Evolutionary conservation across 1,140 invertebrate genomes (phyloP).

Genomic region (Drosophila punjabiensis): DNA sequence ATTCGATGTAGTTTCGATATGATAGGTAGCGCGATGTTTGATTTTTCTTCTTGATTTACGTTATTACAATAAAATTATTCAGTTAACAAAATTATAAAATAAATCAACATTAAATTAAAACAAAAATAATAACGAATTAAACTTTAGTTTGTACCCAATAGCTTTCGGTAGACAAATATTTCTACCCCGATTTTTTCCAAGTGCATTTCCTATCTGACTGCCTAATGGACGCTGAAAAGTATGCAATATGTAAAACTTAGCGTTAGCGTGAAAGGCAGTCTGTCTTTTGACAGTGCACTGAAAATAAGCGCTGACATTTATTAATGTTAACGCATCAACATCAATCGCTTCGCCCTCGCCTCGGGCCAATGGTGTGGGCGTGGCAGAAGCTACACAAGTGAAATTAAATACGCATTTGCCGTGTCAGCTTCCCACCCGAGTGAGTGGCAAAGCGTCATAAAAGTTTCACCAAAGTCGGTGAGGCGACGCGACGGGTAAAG

Average conservation of each 20-base stretch:
- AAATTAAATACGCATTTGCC: constrained; percentile 80
- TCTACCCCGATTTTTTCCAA: background rate
- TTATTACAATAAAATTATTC: too few relatives aligned
- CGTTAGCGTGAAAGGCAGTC: background rate
- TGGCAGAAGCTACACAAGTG: constrained; percentile 59
- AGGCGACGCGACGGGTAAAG: constrained; percentile 13
- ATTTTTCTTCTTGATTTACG: too few relatives aligned
- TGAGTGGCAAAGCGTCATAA: constrained; percentile 52
- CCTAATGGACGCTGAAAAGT: constrained; percentile 42
- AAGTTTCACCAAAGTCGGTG: constrained; percentile 43
- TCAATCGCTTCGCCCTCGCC: constrained; percentile 33
- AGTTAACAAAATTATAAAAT: too few relatives aligned
- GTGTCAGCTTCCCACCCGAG: constrained; percentile 57
- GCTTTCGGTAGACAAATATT: background rate
- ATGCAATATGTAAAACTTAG: constrained; percentile 66
- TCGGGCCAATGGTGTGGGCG: constrained; percentile 39
- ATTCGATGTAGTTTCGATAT: too few relatives aligned
- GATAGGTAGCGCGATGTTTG: too few relatives aligned
- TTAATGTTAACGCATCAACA: constrained; percentile 75
- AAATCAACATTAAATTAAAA: too few relatives aligned
- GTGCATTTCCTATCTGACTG: constrained; percentile 1
- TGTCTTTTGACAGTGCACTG: constrained; percentile 45
- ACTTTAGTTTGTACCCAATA: background rate
- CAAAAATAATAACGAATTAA: too few relatives aligned
- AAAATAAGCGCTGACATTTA: constrained; percentile 72